These are phyloP conservation scores for Meteorus sp. DNA, from an alignment of 1,140 invertebrate species.

Conservation along the genomic window DNA sequence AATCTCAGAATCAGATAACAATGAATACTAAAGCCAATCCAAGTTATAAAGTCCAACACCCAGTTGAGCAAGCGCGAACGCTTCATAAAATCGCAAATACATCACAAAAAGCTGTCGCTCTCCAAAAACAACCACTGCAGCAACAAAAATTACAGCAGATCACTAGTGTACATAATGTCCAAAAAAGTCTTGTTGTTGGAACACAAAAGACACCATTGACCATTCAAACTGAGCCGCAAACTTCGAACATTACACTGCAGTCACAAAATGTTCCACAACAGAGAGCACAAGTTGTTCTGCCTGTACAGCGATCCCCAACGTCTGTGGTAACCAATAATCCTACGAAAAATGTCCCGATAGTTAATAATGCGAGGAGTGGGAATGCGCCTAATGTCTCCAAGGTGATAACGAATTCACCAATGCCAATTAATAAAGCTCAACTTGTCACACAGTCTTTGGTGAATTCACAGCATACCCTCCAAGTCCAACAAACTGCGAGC, in stretches of 20 bases:
- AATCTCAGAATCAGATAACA: slow-evolving; percentile 7
- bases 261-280: slow-evolving; percentile 32
- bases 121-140: neutral
- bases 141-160: neutral
- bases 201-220: slow-evolving; percentile 1
- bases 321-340: slow-evolving; percentile 20
- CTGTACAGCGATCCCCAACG: slow-evolving; percentile 41
- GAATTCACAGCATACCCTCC: slow-evolving; percentile 5
- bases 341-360: neutral
- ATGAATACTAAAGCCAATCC: slow-evolving; percentile 11
- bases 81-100: slow-evolving; percentile 9
- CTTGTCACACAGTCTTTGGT: neutral
- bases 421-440: slow-evolving; percentile 26
- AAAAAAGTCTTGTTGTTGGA: slow-evolving; percentile 6
- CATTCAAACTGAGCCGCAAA: neutral
- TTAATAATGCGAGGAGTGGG: slow-evolving; percentile 4
- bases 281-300: neutral
- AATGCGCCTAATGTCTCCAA: slow-evolving; percentile 18
- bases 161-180: slow-evolving; percentile 4
- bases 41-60: slow-evolving; percentile 16
- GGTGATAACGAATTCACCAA: neutral
- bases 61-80: neutral
- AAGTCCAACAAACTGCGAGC: slow-evolving; percentile 27
- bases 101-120: neutral
- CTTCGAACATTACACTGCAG: slow-evolving; percentile 12